phyloP scores from a whole-genome alignment of 2,113 vertebrate species.

The Nanorana parkeri region DNA sequence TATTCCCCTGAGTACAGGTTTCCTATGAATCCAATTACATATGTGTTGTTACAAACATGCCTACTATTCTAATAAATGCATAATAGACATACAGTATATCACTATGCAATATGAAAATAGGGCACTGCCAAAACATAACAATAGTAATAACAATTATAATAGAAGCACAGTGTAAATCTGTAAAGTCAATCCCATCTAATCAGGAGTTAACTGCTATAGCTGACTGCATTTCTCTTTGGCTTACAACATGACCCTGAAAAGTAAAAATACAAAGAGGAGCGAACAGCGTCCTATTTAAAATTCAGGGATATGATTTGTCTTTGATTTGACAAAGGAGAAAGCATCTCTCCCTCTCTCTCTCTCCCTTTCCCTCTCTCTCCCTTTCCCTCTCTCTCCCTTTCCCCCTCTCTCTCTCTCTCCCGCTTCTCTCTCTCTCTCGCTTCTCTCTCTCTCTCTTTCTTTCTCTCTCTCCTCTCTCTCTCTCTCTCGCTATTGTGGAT shows the following conservation, averaged over 20 bases:
- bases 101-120: too few species aligned
- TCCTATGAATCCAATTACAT: too few species aligned
- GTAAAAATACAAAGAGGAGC: not conserved
- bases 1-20: too few species aligned
- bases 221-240: not conserved
- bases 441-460: not conserved
- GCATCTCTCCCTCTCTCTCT: not conserved
- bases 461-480: not conserved
- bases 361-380: not conserved
- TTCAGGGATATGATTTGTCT: slow-evolving; percentile 36
- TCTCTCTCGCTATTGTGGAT: not conserved
- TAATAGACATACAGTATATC: too few species aligned
- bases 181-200: not conserved
- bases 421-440: not conserved
- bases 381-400: too few species aligned
- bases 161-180: not conserved
- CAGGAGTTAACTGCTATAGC: slow-evolving; percentile 10
- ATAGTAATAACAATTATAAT: too few species aligned
- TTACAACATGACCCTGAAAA: slow-evolving; percentile 31
- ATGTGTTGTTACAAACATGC: too few species aligned
- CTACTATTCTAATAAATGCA: too few species aligned
- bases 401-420: not conserved
- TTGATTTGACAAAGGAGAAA: slow-evolving; percentile 39
- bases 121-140: too few species aligned
- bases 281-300: slow-evolving; percentile 16